Base-by-base conservation (phyloP, 2,113 vertebrate species). In the Nyctibius bracteatus region DNA sequence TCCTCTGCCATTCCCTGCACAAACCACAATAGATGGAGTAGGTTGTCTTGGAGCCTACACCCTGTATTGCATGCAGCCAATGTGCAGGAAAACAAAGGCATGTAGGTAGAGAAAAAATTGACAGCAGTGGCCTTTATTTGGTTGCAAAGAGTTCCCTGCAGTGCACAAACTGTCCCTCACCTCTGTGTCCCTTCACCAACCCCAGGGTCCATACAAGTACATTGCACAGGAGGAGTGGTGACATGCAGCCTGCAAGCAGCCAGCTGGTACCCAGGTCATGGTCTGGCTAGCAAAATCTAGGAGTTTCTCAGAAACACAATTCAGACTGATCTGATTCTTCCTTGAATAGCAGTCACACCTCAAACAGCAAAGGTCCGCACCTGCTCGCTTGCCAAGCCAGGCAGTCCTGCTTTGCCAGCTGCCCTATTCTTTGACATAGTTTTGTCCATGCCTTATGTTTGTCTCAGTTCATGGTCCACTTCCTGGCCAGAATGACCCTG, bases 381-480 rank as follows among this genome's bases (percentile, higher is more conserved):
- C 33, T 0, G 0, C 37, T 82, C 6, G 0, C 24, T 52, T 54
- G 39, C 12, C 28, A 51, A 59, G 44, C 30, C 39, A 46, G 30
- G 51, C 30, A 57, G 39, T 52, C 24, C 15, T 74, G 12, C 22
- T 74, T 68, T 49, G n/a, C 35, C 41, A 62, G 23, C 41, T 63
- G 31, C 33, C 24, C 14, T 44, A 6, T 27, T 71, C 17, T 39
- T 65, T 71, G 63, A 52, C 17, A 11, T 55, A 43, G 18, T 68
- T 74, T 70, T 44, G 23, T 44, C 70, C 16, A 15, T 51, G 49
- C 49, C 49, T 39, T 78, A 23, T 35, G n/a, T 63, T 52, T 65
- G 37, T 46, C 22, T 9, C 71, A 65, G 37, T 31, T 71, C 37
- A 31, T 0, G 0, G 51, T 65, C 20, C 17, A 6, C 23, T 82